phyloP scores from a whole-genome alignment of 2,113 vertebrate species.

The Lophotis ruficrista region DNA sequence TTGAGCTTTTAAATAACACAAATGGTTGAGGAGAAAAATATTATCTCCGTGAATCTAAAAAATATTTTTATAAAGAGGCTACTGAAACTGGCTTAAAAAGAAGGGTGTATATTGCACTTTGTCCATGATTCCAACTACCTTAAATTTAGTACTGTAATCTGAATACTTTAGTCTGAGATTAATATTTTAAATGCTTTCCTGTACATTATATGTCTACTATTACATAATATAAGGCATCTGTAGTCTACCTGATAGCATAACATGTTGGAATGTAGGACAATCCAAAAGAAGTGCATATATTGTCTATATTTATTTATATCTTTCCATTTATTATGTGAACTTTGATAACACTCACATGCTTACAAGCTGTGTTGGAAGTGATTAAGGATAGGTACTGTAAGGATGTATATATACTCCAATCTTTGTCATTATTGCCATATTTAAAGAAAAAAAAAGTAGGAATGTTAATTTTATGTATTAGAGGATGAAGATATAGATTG shows the following conservation, averaged over 20 bases:
- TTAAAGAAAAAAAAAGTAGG: not conserved
- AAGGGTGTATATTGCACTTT: not conserved
- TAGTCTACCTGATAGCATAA: not conserved
- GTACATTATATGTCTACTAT: not conserved
- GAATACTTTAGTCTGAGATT: not conserved
- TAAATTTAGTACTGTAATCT: not conserved
- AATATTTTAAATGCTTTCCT: not conserved
- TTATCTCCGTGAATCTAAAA: not conserved
- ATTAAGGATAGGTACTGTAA: not conserved
- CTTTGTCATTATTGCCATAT: not conserved
- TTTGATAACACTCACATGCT: not conserved
- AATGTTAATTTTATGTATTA: not conserved
- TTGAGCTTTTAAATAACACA: not conserved
- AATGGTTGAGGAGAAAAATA: not conserved
- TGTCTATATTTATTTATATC: not conserved
- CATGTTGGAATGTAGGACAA: not conserved
- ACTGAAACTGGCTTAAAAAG: not conserved
- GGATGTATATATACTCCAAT: not conserved
- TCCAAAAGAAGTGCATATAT: not conserved
- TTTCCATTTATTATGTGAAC: not conserved
- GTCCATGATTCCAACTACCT: not conserved
- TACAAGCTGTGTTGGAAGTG: not conserved
- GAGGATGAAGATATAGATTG: not conserved
- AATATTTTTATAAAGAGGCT: not conserved
- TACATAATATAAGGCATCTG: not conserved